Conservation (phyloP, 2,113 vertebrate genomes). For the Micronycteris hirsuta region DNA sequence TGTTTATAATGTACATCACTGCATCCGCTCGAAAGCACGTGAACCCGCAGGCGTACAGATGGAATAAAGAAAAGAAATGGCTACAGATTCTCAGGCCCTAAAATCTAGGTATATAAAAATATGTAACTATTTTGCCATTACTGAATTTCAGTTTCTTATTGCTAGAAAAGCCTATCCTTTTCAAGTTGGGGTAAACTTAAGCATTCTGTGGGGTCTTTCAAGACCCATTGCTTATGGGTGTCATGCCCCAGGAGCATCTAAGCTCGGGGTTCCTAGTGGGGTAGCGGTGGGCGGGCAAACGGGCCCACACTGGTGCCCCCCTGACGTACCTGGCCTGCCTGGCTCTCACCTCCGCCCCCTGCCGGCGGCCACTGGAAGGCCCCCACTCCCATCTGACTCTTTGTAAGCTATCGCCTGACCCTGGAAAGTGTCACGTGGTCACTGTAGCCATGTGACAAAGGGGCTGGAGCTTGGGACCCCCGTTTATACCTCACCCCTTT, state of each 20-base stretch:
- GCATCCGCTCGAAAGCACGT: not conserved
- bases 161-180: not conserved
- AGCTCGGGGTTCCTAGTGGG: not conserved
- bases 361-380: not conserved
- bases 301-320: not conserved
- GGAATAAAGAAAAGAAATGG: not conserved
- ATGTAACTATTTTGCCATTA: not conserved
- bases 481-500: not conserved
- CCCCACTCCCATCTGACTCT: not conserved
- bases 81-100: not conserved
- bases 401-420: not conserved
- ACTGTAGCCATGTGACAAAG: not conserved
- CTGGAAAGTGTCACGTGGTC: not conserved
- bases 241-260: not conserved
- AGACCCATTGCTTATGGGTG: not conserved
- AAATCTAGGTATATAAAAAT: conserved; percentile 10
- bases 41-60: not conserved
- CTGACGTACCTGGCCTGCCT: fast-evolving
- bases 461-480: not conserved
- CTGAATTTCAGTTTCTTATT: conserved; percentile 32
- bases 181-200: not conserved
- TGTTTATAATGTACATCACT: conserved; percentile 9
- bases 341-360: not conserved
- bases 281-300: too few relatives aligned
- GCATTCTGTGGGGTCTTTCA: not conserved